Percentiles rank a stretch among this genome's conserved stretches.
Evolutionary conservation across 2,797 vertebrate genomes (phyloP).

Genomic region (Danio jaintianensis): DNA sequence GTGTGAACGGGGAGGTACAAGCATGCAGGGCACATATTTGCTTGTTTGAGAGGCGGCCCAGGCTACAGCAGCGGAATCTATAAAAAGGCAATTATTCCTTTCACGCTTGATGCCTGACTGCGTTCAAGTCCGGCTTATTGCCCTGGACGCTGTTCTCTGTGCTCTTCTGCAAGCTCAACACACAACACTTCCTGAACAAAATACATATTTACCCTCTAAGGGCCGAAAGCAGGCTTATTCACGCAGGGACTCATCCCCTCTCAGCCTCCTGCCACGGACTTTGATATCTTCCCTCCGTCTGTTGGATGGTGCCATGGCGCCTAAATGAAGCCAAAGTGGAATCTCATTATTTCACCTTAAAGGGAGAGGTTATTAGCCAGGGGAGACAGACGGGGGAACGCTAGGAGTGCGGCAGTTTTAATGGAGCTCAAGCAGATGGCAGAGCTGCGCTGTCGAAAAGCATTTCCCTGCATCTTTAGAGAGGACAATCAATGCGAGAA

Average conservation of each 20-base stretch:
- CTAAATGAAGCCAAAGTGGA: conserved; percentile 47
- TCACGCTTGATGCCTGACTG: conserved; percentile 63
- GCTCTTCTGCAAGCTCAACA: conserved; percentile 48
- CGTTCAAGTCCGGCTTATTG: conserved; percentile 58
- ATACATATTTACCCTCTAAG: conserved; percentile 57
- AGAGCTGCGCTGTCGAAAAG: conserved; percentile 22
- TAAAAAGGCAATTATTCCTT: conserved; percentile 71
- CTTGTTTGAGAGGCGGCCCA: conserved; percentile 61
- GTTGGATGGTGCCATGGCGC: conserved; percentile 32
- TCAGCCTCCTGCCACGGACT: conserved; percentile 35
- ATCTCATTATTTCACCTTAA: conserved; percentile 47
- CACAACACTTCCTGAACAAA: conserved; percentile 54
- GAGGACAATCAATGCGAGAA: conserved; percentile 28
- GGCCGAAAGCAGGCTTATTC: conserved; percentile 50
- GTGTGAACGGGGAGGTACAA: conserved; percentile 45
- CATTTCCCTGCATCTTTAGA: conserved; percentile 14
- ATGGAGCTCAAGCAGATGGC: conserved; percentile 46
- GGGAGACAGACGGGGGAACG: conserved; percentile 3
- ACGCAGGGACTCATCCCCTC: conserved; percentile 61
- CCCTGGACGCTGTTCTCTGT: conserved; percentile 59
- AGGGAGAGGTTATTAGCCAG: conserved; percentile 41
- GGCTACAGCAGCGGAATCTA: conserved; percentile 61
- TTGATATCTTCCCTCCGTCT: conserved; percentile 57
- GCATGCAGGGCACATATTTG: conserved; percentile 64
- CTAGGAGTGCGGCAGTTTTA: conserved; percentile 24